Evolutionary conservation across 2,888 invertebrate species (phyloP).

Genomic region (Eupithecia tripunctaria): DNA sequence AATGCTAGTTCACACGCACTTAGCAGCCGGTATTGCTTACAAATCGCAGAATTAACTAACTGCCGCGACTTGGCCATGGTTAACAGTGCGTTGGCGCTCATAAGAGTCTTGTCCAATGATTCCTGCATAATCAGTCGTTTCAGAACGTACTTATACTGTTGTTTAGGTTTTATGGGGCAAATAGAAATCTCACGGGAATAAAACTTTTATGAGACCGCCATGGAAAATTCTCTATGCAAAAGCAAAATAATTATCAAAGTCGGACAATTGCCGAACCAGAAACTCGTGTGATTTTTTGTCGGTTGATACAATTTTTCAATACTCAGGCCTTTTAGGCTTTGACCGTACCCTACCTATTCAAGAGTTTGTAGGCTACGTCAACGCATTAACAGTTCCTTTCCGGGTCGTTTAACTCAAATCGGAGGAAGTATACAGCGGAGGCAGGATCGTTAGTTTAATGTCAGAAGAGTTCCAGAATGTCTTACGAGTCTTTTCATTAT

Average conservation of each 20-base stretch:
- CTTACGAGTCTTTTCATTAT: conserved; percentile 40
- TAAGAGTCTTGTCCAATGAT: background rate
- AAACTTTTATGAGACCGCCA: no score
- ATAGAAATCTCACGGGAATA: no score
- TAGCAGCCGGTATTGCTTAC: background rate
- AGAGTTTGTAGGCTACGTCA: conserved; percentile 3
- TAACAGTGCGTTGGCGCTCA: no score
- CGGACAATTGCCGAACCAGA: no score
- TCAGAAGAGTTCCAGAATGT: conserved; percentile 23
- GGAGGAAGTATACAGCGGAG: conserved; percentile 37
- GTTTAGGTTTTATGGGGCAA: no score
- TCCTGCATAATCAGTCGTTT: background rate
- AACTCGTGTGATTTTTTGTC: no score
- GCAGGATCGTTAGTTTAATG: conserved; percentile 37
- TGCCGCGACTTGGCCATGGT: background rate
- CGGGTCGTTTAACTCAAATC: conserved; percentile 42
- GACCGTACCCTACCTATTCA: background rate
- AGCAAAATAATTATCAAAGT: no score
- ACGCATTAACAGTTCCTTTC: conserved; percentile 36
- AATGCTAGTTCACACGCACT: background rate
- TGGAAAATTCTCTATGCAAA: no score
- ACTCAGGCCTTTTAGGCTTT: background rate
- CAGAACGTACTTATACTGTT: no score
- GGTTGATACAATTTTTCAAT: background rate
- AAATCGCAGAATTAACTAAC: background rate